A percentile compares a stretch with the other conserved stretches of the same genome.
These are phyloP conservation scores for Phalacrocorax aristotelis DNA, from an alignment of 2,113 vertebrate genomes.

Conservation along the genomic window DNA sequence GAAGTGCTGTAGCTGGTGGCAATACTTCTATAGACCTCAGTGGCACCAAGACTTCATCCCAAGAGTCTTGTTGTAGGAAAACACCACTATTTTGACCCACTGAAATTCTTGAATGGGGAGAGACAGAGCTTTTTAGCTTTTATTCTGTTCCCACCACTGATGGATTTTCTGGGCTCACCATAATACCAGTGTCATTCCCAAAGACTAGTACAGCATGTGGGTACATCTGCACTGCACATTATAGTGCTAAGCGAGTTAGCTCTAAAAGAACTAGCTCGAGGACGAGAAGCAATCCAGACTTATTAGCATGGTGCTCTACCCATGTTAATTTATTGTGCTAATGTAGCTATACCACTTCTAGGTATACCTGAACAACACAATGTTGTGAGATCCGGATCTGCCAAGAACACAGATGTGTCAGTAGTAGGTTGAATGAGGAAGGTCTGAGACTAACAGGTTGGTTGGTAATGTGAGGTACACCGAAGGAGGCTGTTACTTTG, in stretches of 20 bases:
- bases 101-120: neutral
- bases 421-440: conserved; percentile 18
- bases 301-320: conserved; percentile 7
- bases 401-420: conserved; percentile 12
- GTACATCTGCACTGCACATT: neutral
- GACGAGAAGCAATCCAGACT: neutral
- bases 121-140: neutral
- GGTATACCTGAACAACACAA: neutral
- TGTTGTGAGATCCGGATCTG: neutral
- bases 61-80: neutral
- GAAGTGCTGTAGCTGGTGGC: neutral
- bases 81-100: neutral
- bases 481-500: conserved; percentile 45
- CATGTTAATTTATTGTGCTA: conserved; percentile 27
- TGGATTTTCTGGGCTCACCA: neutral
- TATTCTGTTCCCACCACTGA: neutral
- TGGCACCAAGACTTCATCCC: neutral
- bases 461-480: conserved; percentile 53
- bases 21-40: neutral
- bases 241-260: neutral
- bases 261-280: conserved; percentile 43
- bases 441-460: conserved; percentile 22
- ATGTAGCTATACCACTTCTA: neutral
- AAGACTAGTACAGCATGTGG: neutral
- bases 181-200: neutral